Percentiles rank a stretch among this genome's conserved stretches.
Conservation (phyloP, 2,888 invertebrate species). For the Lepidocyrtinus sp. region DNA sequence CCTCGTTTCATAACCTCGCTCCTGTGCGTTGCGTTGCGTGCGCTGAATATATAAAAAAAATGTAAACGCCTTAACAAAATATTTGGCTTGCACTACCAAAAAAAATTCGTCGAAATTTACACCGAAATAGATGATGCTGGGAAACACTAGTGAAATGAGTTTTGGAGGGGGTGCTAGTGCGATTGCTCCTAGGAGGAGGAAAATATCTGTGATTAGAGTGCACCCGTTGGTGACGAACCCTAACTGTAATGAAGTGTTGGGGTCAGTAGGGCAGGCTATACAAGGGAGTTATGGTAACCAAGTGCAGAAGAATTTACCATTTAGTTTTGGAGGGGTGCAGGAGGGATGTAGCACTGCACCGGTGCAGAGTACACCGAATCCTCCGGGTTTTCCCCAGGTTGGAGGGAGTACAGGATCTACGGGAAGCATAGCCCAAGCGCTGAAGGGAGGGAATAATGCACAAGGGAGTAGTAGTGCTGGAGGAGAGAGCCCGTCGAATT, state of each 20-base stretch:
- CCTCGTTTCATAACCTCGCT: background rate
- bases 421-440: background rate
- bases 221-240: conserved; percentile 17
- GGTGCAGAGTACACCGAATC: conserved; percentile 15
- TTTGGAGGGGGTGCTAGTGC: background rate
- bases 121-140: conserved; percentile 30
- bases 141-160: background rate
- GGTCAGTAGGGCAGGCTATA: no score
- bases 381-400: conserved; percentile 28
- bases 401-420: no score
- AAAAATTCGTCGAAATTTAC: background rate
- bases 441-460: background rate
- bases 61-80: background rate
- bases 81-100: background rate
- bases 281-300: no score
- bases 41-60: background rate
- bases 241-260: no score
- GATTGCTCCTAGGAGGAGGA: conserved; percentile 42
- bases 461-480: conserved; percentile 6
- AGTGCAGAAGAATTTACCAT: no score
- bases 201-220: conserved; percentile 53
- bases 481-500: conserved; percentile 2
- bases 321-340: background rate
- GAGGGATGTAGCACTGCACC: conserved; percentile 34
- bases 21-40: background rate